Conservation (phyloP, 2,797 vertebrate species). For the Scyliorhinus canicula region DNA sequence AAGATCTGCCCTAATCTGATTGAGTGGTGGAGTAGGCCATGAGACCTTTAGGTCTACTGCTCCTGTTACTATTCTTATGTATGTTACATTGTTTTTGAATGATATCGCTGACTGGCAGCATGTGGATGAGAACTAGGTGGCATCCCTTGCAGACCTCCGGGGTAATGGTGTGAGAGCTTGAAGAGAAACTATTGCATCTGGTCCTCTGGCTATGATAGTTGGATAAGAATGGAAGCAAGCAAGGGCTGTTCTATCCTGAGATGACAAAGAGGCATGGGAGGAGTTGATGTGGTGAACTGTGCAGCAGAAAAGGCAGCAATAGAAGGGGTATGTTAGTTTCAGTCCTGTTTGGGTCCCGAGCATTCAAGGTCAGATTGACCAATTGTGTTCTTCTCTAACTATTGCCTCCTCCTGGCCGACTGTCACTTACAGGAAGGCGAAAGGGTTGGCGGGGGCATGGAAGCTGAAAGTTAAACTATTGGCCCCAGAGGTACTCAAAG, state of each 20-base stretch:
- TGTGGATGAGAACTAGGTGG: not conserved
- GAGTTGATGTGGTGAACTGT: not conserved
- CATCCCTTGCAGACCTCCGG: not conserved
- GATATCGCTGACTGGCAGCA: not conserved
- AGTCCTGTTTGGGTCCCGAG: no score
- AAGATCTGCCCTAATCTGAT: not conserved
- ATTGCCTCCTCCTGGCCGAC: no score
- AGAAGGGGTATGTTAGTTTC: no score
- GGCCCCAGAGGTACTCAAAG: no score
- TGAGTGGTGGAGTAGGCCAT: not conserved
- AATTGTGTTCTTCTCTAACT: no score
- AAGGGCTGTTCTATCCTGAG: not conserved
- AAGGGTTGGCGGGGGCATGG: no score
- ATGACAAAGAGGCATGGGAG: not conserved
- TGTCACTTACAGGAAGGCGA: no score
- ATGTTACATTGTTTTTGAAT: not conserved
- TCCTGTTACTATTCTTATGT: not conserved
- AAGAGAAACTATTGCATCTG: not conserved
- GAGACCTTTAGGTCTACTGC: not conserved
- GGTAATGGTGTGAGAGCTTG: not conserved
- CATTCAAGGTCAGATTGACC: no score
- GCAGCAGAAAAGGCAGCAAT: no score
- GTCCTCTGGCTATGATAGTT: not conserved
- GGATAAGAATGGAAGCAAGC: not conserved
- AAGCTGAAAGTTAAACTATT: no score